These are phyloP conservation scores for Subacronicta megacephala DNA, from an alignment of 2,888 invertebrate genomes.

Conservation along the genomic window DNA sequence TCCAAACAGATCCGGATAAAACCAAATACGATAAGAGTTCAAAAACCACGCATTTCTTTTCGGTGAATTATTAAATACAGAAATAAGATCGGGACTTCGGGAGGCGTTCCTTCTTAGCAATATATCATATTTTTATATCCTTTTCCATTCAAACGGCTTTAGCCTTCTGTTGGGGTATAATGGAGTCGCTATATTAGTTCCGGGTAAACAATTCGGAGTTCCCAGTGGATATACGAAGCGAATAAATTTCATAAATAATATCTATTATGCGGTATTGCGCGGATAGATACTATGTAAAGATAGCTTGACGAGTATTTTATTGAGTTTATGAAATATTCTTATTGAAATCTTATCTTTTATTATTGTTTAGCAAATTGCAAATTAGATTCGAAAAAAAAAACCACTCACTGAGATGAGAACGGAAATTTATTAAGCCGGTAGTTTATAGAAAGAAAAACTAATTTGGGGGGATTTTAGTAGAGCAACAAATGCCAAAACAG, in stretches of 20 bases:
- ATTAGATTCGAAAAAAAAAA: no score
- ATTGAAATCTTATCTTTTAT: constrained; percentile 1
- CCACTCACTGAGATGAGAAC: no score
- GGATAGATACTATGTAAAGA: constrained; percentile 15
- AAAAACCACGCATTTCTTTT: constrained; percentile 3
- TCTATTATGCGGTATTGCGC: constrained; percentile 42
- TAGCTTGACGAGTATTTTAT: constrained; percentile 23
- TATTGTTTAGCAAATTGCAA: constrained; percentile 7
- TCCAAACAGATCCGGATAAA: background rate
- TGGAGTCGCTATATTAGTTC: constrained; percentile 70
- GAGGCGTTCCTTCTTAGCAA: constrained; percentile 22
- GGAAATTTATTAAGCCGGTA: no score
- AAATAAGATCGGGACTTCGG: constrained; percentile 15
- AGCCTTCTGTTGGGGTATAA: constrained; percentile 57
- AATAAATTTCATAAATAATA: constrained; percentile 57
- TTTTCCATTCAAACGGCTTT: constrained; percentile 59
- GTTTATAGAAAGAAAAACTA: no score
- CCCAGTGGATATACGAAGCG: constrained; percentile 49
- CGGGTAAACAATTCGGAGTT: constrained; percentile 65
- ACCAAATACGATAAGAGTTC: background rate
- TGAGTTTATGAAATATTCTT: constrained; percentile 22
- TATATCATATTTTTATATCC: constrained; percentile 55
- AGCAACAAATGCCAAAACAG: no score
- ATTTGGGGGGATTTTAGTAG: no score
- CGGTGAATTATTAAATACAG: constrained; percentile 13